A percentile compares a stretch with the other conserved stretches of the same genome.
phyloP scores from a whole-genome alignment of 2,113 vertebrate genomes.

The Ctenomys sociabilis region DNA sequence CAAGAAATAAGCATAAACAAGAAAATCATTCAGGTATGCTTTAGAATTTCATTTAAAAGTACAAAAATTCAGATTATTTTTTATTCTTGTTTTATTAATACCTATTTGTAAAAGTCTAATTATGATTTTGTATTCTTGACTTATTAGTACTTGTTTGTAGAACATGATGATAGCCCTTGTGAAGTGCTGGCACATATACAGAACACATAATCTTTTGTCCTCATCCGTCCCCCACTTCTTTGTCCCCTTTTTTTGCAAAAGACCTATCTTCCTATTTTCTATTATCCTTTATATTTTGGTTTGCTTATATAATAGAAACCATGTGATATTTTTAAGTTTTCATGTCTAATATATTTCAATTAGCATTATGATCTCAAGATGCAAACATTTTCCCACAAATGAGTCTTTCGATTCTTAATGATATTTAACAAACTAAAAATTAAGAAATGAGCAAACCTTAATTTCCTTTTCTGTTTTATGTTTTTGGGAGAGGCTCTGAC shows the following conservation, averaged over 20 bases:
- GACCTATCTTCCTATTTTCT: too few species aligned
- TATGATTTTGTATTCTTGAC: not conserved
- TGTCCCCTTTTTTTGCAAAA: not conserved
- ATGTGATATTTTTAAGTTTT: too few species aligned
- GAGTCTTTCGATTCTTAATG: not conserved
- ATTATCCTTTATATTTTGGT: too few species aligned
- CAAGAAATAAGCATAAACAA: not conserved
- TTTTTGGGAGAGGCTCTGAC: too few species aligned
- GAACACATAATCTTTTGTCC: not conserved
- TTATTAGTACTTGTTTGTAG: not conserved
- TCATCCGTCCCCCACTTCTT: not conserved
- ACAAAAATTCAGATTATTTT: conserved; percentile 5
- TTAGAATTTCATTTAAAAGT: conserved; percentile 14
- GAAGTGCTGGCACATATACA: not conserved
- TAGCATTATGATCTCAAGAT: too few species aligned
- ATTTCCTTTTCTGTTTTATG: too few species aligned
- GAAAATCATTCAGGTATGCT: conserved; percentile 1
- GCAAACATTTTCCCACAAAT: not conserved
- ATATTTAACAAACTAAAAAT: conserved; percentile 31
- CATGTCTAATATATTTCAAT: too few species aligned
- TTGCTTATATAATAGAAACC: too few species aligned
- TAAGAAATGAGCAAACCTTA: not conserved
- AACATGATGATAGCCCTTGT: not conserved
- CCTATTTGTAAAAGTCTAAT: not conserved
- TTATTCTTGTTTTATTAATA: not conserved